phyloP scores from a whole-genome alignment of 1,140 invertebrate genomes.

The Panonychus citri region DNA sequence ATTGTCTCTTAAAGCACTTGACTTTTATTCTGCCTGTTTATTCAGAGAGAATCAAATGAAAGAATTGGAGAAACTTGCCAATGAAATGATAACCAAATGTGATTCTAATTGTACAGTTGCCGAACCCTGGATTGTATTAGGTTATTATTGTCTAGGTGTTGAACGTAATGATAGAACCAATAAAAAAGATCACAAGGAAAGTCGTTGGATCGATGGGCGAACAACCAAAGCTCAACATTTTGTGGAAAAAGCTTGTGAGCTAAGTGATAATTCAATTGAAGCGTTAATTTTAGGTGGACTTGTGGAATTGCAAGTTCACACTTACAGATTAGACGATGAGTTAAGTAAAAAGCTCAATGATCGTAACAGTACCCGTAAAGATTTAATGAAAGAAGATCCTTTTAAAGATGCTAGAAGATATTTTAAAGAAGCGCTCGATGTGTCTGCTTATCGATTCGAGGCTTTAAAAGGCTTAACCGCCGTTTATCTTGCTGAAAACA shows the following conservation, averaged over 20 bases:
- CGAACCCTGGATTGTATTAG: conserved; percentile 25
- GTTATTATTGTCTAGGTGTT: conserved; percentile 16
- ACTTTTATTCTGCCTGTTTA: conserved; percentile 27
- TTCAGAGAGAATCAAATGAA: conserved; percentile 24
- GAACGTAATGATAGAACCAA: background rate
- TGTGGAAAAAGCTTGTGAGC: conserved; percentile 22
- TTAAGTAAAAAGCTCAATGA: background rate
- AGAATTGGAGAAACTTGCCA: conserved; percentile 24
- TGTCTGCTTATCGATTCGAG: conserved; percentile 34
- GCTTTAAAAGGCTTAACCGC: conserved; percentile 43
- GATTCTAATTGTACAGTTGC: conserved; percentile 11
- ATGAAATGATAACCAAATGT: conserved; percentile 11
- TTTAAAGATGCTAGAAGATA: background rate
- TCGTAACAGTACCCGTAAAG: background rate
- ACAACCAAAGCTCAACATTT: conserved; percentile 22
- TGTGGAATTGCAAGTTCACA: conserved; percentile 41
- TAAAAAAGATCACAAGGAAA: conserved; percentile 14
- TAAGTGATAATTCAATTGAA: conserved; percentile 27
- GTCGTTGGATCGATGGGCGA: conserved; percentile 11
- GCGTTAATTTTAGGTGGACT: conserved; percentile 43
- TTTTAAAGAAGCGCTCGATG: conserved; percentile 40
- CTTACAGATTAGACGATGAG: conserved; percentile 31
- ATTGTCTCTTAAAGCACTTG: conserved; percentile 29
- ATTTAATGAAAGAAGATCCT: background rate
- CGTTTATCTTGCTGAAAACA: conserved; percentile 38